Percentiles rank a stretch among this genome's conserved stretches.
These are phyloP conservation scores for Drosophila peninsularis DNA, from an alignment of 2,888 invertebrate genomes.

Conservation along the genomic window DNA sequence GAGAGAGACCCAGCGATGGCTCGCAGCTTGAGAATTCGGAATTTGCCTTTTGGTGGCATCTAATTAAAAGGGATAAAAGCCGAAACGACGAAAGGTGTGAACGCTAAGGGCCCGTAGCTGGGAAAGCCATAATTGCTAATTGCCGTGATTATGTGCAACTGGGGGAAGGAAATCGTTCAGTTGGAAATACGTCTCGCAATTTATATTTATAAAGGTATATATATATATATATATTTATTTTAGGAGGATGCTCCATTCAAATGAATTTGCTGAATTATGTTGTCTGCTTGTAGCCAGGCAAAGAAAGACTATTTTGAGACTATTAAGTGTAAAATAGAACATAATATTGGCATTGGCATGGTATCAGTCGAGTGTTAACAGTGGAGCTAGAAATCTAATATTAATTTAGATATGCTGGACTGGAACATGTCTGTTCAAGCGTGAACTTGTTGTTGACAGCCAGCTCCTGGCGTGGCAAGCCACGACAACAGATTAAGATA, in stretches of 20 bases:
- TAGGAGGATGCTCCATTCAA: background rate
- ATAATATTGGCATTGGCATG: background rate
- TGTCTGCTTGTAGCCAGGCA: background rate
- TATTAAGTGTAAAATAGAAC: background rate
- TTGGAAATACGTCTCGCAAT: constrained; percentile 18
- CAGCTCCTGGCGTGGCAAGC: too few relatives aligned
- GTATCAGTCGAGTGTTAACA: rapidly evolving
- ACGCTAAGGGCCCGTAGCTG: constrained; percentile 38
- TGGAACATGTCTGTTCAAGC: background rate
- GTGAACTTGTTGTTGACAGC: too few relatives aligned
- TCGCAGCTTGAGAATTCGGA: constrained; percentile 46
- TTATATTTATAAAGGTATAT: background rate
- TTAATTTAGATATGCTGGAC: background rate
- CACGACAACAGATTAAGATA: too few relatives aligned
- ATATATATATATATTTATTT: background rate
- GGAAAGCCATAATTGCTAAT: constrained; percentile 68
- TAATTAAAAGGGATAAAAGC: constrained; percentile 75
- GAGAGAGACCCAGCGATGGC: constrained; percentile 16
- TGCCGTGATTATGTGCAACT: constrained; percentile 63
- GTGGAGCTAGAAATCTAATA: background rate
- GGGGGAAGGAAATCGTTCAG: constrained; percentile 21
- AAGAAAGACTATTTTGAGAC: background rate
- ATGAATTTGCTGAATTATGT: background rate
- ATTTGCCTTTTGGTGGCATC: constrained; percentile 73
- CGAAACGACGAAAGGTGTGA: constrained; percentile 61